phyloP scores from a whole-genome alignment of 2,888 invertebrate species.

The Lymantria monacha region DNA sequence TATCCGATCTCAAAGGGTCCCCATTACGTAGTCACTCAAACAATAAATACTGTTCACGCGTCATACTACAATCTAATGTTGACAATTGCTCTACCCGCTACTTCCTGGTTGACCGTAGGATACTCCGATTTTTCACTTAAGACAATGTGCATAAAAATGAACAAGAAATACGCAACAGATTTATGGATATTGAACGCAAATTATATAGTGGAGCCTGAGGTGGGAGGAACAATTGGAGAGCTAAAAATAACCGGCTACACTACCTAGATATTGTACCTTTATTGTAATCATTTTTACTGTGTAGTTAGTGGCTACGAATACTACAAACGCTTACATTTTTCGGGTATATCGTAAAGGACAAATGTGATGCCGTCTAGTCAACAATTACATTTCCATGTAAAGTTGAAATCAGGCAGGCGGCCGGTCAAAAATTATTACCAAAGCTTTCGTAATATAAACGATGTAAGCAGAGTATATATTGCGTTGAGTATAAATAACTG shows the following conservation, averaged over 20 bases:
- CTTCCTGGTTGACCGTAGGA: constrained; percentile 54
- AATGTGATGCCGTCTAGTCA: too few species aligned
- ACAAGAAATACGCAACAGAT: constrained; percentile 40
- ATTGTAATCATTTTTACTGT: neutral
- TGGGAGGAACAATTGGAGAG: neutral
- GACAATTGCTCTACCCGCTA: constrained; percentile 44
- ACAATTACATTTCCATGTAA: too few species aligned
- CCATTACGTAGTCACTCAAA: neutral
- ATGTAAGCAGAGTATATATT: too few species aligned
- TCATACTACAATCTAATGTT: constrained; percentile 28
- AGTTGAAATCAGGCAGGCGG: too few species aligned
- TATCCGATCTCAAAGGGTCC: constrained; percentile 3
- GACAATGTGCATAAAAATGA: constrained; percentile 44
- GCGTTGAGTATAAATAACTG: too few species aligned
- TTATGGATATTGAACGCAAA: constrained; percentile 40
- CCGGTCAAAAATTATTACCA: too few species aligned
- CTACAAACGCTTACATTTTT: too few species aligned
- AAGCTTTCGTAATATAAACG: too few species aligned
- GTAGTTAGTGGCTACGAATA: too few species aligned
- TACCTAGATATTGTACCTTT: neutral
- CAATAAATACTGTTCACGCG: constrained; percentile 9
- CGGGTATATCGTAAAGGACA: too few species aligned
- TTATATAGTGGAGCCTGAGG: constrained; percentile 6
- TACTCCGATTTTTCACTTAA: constrained; percentile 60
- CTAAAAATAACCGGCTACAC: neutral